phyloP scores from a whole-genome alignment of 2,888 invertebrate species.

The Dioctria rufipes region DNA sequence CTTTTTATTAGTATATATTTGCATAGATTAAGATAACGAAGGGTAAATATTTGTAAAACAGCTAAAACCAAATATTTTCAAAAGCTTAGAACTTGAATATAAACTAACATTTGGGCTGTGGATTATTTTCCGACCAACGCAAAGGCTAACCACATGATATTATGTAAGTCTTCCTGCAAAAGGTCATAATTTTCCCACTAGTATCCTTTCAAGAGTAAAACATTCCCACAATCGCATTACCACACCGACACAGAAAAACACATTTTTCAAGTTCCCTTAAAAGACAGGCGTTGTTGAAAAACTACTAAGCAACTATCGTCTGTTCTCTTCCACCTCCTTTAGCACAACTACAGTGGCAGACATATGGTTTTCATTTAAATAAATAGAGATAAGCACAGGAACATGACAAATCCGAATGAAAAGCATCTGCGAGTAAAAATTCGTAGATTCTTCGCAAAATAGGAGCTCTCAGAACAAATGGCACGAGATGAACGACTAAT shows the following conservation, averaged over 20 bases:
- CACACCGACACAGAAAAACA: background rate
- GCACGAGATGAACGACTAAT: constrained; percentile 36
- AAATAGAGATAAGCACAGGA: constrained; percentile 44
- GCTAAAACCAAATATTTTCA: no score
- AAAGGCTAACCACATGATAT: no score
- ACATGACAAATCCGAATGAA: constrained; percentile 48
- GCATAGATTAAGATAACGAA: no score
- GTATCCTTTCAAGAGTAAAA: no score
- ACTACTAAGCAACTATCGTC: background rate
- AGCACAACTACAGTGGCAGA: background rate
- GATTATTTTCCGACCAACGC: no score
- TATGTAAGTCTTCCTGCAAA: no score
- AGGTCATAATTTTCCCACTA: no score
- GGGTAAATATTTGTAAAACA: no score
- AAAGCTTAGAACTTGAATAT: no score
- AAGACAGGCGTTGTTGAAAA: background rate
- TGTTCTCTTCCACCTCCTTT: background rate
- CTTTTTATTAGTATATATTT: no score
- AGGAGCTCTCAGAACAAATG: background rate
- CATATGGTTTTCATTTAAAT: constrained; percentile 42
- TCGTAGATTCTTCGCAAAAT: constrained; percentile 1
- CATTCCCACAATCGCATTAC: background rate
- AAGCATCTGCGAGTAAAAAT: constrained; percentile 9
- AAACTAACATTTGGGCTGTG: no score
- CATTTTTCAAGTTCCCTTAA: background rate